These are phyloP conservation scores for Galaxias olidus DNA, from an alignment of 2,797 vertebrate species.

Conservation along the genomic window DNA sequence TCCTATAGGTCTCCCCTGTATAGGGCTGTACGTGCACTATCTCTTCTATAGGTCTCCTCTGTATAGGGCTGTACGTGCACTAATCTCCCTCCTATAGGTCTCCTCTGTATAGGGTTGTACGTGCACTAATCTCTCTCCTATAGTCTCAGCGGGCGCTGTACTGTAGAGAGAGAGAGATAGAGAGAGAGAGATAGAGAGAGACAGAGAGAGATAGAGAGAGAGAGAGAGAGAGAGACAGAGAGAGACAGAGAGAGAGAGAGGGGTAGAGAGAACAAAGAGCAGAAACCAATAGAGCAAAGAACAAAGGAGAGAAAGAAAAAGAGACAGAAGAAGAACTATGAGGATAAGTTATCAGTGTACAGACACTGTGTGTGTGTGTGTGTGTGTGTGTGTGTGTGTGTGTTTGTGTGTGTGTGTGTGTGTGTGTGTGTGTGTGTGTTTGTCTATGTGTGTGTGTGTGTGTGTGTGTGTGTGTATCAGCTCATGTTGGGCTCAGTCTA, in stretches of 20 bases:
- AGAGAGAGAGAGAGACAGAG: neutral
- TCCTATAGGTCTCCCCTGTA: neutral
- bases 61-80: too few relatives aligned
- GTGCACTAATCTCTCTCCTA: too few relatives aligned
- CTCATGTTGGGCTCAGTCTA: conserved; percentile 10
- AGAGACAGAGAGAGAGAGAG: neutral
- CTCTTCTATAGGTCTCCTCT: too few relatives aligned
- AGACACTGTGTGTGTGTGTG: neutral
- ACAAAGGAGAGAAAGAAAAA: neutral
- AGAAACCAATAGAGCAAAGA: neutral
- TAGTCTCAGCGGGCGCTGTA: too few relatives aligned
- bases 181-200: too few relatives aligned
- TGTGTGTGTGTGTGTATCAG: conserved; percentile 9
- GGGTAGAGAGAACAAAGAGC: neutral
- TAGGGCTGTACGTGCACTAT: too few relatives aligned
- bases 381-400: too few relatives aligned
- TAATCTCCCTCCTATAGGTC: too few relatives aligned
- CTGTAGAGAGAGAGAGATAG: too few relatives aligned
- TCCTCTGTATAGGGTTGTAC: too few relatives aligned
- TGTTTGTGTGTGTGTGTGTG: too few relatives aligned
- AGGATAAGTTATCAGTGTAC: conserved; percentile 2
- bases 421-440: conserved; percentile 4
- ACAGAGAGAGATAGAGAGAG: conserved; percentile 8
- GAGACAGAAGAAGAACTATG: neutral
- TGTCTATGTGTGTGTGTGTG: too few relatives aligned